Evolutionary conservation across 2,888 invertebrate species (phyloP), one percentile per base, ranked within the genome.

Genomic region (Acanthococcus lagerstroemiae): DNA sequence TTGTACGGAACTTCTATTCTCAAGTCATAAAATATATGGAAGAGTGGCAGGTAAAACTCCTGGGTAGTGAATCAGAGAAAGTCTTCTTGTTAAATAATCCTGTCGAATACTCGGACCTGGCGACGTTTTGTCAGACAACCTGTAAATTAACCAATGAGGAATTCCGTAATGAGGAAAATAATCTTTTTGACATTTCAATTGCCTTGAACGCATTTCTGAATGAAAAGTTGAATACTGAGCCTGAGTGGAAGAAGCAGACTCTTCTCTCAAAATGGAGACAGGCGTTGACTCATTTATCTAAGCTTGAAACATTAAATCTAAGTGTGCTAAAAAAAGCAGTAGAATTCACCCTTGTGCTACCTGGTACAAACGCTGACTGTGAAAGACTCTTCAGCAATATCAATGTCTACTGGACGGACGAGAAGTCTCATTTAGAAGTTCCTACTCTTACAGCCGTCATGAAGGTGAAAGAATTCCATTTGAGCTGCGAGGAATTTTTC

Each of bases 391-490:
- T 66, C 56, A 56, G 21, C 56, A 22, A 48, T 48, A 55, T 66
- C 6, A 66, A 66, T 55, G 55, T 56, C 48, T 56, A 48, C 55
- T 66, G 56, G 50, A 56, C 65, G 48, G 56, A 66, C 37, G 15
- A 9, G 37, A 30, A 30, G 15, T 30, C 15, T 30, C 37, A 30
- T 15, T 6, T 30, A 15, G 15, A 30, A 30, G 15, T 30, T 30
- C 6, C 15, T 30, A 30, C 37, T 30, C 37, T 6, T 30, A 30
- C 6, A 30, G 15, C 15, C 15, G 6, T 30, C 37, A 15, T 15
- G 37, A 15, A 30, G 37, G 37, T 15, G 37, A 30, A 30, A 30
- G 37, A 30, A 30, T 9, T 9, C 7, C 37, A 6, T 30, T 30
- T 15, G 15, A 15, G 37, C 6, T 30, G 37, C 37, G 7, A 15